These are phyloP conservation scores for Drosophila pachea DNA, from an alignment of 1,140 invertebrate genomes.

Conservation along the genomic window DNA sequence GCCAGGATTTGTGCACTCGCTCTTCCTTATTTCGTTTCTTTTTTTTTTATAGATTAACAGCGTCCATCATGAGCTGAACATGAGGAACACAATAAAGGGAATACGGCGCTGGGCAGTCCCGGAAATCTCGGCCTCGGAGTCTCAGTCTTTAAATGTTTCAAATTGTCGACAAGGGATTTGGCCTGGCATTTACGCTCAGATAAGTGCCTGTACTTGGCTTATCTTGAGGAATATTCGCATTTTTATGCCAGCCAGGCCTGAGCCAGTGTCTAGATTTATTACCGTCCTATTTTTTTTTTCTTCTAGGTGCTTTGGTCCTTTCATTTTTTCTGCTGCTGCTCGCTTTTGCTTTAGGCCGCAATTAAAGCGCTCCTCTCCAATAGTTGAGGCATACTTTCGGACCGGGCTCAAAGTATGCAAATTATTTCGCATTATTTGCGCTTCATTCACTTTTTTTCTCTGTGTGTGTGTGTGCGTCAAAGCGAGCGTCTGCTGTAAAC, in stretches of 20 bases:
- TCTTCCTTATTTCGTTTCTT: background rate
- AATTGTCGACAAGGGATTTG: slow-evolving; percentile 76
- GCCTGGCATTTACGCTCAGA: slow-evolving; percentile 67
- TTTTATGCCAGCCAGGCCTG: slow-evolving; percentile 27
- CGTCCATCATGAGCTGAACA: slow-evolving; percentile 66
- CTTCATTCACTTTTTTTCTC: slow-evolving; percentile 61
- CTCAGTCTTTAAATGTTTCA: slow-evolving; percentile 73
- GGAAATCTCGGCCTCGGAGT: slow-evolving; percentile 35
- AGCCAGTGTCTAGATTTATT: slow-evolving; percentile 47
- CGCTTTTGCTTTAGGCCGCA: slow-evolving; percentile 23
- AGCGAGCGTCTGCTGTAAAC: slow-evolving; percentile 5
- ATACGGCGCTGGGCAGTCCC: slow-evolving; percentile 19
- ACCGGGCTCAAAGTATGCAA: slow-evolving; percentile 56
- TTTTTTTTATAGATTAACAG: slow-evolving; percentile 67
- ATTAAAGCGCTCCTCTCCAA: slow-evolving; percentile 51
- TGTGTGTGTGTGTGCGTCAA: slow-evolving; percentile 12
- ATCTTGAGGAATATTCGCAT: slow-evolving; percentile 66
- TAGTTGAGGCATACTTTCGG: slow-evolving; percentile 34
- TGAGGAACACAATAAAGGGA: slow-evolving; percentile 55
- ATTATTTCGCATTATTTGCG: slow-evolving; percentile 66
- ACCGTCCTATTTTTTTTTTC: slow-evolving; percentile 17
- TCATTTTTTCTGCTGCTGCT: background rate
- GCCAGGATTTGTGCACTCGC: slow-evolving; percentile 17
- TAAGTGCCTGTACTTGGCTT: slow-evolving; percentile 71
- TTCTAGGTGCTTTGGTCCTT: background rate